Conservation (phyloP, 2,113 vertebrate species). For the Eleginops maclovinus region DNA sequence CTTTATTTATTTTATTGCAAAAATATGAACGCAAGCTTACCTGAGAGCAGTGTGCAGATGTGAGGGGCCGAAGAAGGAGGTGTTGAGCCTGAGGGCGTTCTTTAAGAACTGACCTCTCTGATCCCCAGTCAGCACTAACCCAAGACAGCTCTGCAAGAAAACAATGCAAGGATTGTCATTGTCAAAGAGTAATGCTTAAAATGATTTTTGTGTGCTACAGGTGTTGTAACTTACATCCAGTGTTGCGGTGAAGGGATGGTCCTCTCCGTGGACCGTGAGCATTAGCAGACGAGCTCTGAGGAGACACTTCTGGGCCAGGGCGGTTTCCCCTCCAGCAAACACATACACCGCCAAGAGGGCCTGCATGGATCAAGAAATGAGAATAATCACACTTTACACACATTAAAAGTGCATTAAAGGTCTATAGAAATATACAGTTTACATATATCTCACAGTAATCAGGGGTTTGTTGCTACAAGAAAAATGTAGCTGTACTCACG, state of each 20-base stretch:
- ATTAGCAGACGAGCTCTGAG: slow-evolving; percentile 84
- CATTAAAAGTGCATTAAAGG: not conserved
- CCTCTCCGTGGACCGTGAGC: slow-evolving; percentile 83
- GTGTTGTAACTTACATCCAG: slow-evolving; percentile 81
- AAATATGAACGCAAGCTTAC: slow-evolving; percentile 58
- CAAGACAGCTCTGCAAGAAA: slow-evolving; percentile 82
- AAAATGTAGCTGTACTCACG: slow-evolving; percentile 70
- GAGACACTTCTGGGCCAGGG: slow-evolving; percentile 84
- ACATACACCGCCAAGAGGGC: slow-evolving; percentile 82
- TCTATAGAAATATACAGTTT: not conserved
- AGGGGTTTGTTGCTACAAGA: not conserved
- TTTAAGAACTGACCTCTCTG: slow-evolving; percentile 79
- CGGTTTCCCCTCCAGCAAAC: slow-evolving; percentile 83
- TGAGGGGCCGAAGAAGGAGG: slow-evolving; percentile 80
- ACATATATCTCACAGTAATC: not conserved
- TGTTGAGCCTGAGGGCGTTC: slow-evolving; percentile 83
- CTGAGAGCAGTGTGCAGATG: slow-evolving; percentile 83
- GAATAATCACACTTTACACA: not conserved
- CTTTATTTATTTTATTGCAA: not conserved
- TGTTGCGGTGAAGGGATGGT: slow-evolving; percentile 85
- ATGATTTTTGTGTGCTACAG: not conserved
- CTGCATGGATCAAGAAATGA: slow-evolving; percentile 57
- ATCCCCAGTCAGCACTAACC: slow-evolving; percentile 81
- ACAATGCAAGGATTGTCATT: not conserved
- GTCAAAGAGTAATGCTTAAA: not conserved